phyloP scores from a whole-genome alignment of 2,797 vertebrate genomes.

The Thaleichthys pacificus region DNA sequence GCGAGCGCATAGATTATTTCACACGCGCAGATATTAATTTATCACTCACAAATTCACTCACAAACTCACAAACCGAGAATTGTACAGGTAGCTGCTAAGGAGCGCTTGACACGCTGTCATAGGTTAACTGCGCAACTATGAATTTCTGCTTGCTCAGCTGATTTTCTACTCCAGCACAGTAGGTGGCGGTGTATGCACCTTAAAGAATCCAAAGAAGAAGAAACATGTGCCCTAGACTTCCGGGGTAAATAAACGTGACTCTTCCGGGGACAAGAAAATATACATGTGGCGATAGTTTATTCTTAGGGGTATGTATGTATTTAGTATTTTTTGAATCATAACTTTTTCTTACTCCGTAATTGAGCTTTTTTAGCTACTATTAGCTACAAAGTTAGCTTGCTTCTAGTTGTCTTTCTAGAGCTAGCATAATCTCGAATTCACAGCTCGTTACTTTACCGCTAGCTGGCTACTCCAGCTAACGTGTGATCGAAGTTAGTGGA shows the following conservation, averaged over 20 bases:
- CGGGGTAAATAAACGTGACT: not conserved
- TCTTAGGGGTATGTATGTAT: not conserved
- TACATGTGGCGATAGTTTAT: not conserved
- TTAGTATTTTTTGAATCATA: not conserved
- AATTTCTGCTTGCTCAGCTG: no score
- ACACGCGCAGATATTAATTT: no score
- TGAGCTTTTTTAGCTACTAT: no score
- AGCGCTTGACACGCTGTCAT: not conserved
- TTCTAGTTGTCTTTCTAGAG: no score
- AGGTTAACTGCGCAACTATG: no score
- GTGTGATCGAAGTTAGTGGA: no score
- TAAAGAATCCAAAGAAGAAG: not conserved
- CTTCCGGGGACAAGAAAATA: conserved; percentile 5
- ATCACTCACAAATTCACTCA: not conserved
- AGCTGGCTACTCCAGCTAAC: no score
- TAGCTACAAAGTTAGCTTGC: no score
- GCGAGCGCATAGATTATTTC: no score
- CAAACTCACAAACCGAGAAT: not conserved
- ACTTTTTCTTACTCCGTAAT: no score
- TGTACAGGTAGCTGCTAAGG: not conserved
- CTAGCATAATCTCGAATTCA: no score
- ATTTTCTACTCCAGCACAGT: not conserved
- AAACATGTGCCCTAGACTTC: not conserved
- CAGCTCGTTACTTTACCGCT: no score
- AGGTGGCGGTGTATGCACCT: not conserved